A percentile compares a stretch with the other conserved stretches of the same genome.
Evolutionary conservation across 1,140 invertebrate species (phyloP).

Genomic region (Trypoxylus dichotomus): DNA sequence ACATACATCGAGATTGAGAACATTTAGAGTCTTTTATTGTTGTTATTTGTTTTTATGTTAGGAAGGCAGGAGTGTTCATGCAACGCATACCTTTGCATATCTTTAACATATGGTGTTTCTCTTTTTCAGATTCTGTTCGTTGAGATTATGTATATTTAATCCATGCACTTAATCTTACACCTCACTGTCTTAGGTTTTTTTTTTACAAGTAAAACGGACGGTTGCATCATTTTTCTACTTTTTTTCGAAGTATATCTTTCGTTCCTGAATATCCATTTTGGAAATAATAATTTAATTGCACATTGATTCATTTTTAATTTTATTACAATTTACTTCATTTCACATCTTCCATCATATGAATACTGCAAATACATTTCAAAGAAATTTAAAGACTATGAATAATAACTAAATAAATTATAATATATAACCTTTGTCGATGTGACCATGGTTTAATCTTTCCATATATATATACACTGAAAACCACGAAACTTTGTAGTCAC

Average conservation of each 20-base stretch:
- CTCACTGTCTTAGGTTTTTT: conserved; percentile 1
- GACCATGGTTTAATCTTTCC: background rate
- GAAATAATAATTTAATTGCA: conserved; percentile 23
- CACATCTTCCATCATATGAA: background rate
- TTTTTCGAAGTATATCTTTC: conserved; percentile 21
- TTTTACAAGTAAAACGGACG: conserved; percentile 14
- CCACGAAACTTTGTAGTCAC: too few species aligned
- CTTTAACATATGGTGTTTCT: background rate
- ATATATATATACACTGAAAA: background rate
- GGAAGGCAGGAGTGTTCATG: conserved; percentile 34
- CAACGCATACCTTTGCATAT: conserved; percentile 5
- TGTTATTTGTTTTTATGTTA: conserved; percentile 21
- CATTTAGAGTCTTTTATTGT: conserved; percentile 40
- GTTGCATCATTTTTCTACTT: conserved; percentile 25
- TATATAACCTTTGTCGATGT: too few species aligned
- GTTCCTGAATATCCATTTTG: conserved; percentile 19
- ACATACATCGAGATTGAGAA: conserved; percentile 50
- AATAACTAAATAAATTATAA: background rate
- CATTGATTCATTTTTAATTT: background rate
- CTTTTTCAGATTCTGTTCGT: conserved; percentile 7
- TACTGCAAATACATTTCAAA: background rate
- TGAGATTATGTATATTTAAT: background rate
- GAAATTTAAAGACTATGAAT: background rate
- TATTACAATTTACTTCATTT: background rate
- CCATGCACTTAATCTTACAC: conserved; percentile 25